A percentile compares a stretch with the other conserved stretches of the same genome.
These are phyloP conservation scores for Penaeus vannamei DNA, from an alignment of 1,140 invertebrate species.

Conservation along the genomic window DNA sequence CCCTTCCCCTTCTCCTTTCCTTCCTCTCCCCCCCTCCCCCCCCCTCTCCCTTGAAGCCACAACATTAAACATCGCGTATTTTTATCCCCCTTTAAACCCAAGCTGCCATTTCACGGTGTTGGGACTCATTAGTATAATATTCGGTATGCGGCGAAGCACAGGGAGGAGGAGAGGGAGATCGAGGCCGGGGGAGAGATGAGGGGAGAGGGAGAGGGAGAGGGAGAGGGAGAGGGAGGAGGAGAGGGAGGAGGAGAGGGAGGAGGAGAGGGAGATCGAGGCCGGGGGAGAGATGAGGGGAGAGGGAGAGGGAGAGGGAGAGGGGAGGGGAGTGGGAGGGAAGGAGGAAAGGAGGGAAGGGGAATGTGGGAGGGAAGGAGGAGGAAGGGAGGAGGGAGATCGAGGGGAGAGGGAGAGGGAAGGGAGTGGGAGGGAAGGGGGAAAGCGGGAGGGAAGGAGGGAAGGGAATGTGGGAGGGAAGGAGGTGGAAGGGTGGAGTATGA, in stretches of 20 bases:
- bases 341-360: not conserved
- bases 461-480: not conserved
- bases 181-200: not conserved
- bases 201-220: not conserved
- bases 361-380: not conserved
- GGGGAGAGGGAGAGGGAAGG: not conserved
- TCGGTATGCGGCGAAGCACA: not conserved
- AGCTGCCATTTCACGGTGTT: slow-evolving; percentile 59
- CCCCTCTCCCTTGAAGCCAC: not conserved
- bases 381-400: not conserved
- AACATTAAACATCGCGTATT: slow-evolving; percentile 13
- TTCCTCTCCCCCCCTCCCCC: not conserved
- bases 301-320: not conserved
- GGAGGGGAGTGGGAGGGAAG: not conserved
- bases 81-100: slow-evolving; percentile 22
- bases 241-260: not conserved
- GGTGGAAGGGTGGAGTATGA: not conserved
- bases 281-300: not conserved
- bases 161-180: not conserved
- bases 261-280: not conserved
- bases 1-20: not conserved
- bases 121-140: slow-evolving; percentile 63
- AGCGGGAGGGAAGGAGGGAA: not conserved
- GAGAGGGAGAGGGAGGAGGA: not conserved
- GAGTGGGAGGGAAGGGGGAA: not conserved